A percentile compares a stretch with the other conserved stretches of the same genome.
Evolutionary conservation across 2,888 invertebrate genomes (phyloP).

Genomic region (Nymphalis c-album): DNA sequence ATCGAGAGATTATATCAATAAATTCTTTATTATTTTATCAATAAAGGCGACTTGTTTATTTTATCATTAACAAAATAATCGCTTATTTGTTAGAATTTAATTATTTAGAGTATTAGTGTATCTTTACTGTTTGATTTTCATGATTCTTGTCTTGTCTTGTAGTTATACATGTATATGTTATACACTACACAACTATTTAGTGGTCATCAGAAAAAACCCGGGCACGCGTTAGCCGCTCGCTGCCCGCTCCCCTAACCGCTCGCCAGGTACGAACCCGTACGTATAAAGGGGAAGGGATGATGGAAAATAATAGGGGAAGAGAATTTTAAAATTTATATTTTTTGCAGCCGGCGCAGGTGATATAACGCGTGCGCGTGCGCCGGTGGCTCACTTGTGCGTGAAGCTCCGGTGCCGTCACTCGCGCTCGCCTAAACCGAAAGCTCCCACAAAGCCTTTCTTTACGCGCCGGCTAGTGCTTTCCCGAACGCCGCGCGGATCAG

Average conservation of each 20-base stretch:
- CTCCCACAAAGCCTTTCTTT: constrained; percentile 50
- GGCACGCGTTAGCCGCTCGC: constrained; percentile 71
- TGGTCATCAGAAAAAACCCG: constrained; percentile 71
- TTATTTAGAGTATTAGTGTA: too few relatives aligned
- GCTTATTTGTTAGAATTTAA: constrained; percentile 43
- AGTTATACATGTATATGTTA: constrained; percentile 21
- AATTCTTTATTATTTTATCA: too few relatives aligned
- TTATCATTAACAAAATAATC: constrained; percentile 51
- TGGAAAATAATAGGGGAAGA: constrained; percentile 82
- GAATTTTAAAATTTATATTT: constrained; percentile 80
- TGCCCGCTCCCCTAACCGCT: constrained; percentile 58
- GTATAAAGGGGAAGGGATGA: constrained; percentile 78
- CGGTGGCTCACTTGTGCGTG: constrained; percentile 77
- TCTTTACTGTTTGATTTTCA: too few relatives aligned
- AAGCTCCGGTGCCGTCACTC: constrained; percentile 69
- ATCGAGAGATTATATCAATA: too few relatives aligned
- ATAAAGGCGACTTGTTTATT: constrained; percentile 56
- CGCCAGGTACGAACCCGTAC: constrained; percentile 79
- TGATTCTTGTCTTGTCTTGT: background rate
- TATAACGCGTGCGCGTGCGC: constrained; percentile 79
- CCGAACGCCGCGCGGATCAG: constrained; percentile 64
- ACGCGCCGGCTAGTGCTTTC: constrained; percentile 58
- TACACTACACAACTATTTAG: constrained; percentile 45
- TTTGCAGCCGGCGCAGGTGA: constrained; percentile 82
- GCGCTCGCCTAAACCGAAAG: constrained; percentile 53